Evolutionary conservation across 2,888 invertebrate species (phyloP).

Genomic region (Andrena praecox): DNA sequence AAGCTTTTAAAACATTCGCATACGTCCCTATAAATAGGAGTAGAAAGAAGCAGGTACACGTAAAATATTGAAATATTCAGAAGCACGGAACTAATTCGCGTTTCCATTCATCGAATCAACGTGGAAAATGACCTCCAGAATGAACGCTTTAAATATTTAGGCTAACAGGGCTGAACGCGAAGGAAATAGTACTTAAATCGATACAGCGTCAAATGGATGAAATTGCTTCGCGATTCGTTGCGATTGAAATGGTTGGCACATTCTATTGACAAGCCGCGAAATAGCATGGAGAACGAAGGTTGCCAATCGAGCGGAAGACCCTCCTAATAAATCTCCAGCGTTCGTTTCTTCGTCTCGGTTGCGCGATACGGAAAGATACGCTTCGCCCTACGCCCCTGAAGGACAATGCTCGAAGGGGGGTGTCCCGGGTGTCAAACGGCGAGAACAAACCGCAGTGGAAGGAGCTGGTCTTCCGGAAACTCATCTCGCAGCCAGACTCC

Average conservation of each 20-base stretch:
- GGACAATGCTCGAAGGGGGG: slow-evolving; percentile 36
- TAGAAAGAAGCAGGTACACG: background rate
- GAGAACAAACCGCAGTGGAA: slow-evolving; percentile 40
- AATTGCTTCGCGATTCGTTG: too few relatives aligned
- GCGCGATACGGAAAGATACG: slow-evolving; percentile 1
- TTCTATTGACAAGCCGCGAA: too few relatives aligned
- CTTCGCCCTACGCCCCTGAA: background rate
- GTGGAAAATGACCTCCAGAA: background rate
- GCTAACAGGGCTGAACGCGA: background rate
- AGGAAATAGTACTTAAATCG: too few relatives aligned
- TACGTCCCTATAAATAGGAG: background rate
- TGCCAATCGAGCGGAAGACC: background rate
- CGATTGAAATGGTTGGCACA: too few relatives aligned
- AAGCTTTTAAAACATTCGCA: background rate
- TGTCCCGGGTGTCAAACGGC: slow-evolving; percentile 33
- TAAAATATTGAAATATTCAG: slow-evolving; percentile 19
- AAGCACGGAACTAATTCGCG: background rate
- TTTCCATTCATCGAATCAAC: background rate
- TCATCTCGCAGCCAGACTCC: slow-evolving; percentile 57
- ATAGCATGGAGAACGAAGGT: too few relatives aligned
- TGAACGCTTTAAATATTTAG: background rate
- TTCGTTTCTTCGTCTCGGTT: background rate
- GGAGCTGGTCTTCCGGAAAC: slow-evolving; percentile 57
- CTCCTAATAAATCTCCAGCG: slow-evolving; percentile 15
- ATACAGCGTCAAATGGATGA: too few relatives aligned